Evolutionary conservation across 2,888 invertebrate species (phyloP).

Genomic region (Mongoloraphidia duomilia): DNA sequence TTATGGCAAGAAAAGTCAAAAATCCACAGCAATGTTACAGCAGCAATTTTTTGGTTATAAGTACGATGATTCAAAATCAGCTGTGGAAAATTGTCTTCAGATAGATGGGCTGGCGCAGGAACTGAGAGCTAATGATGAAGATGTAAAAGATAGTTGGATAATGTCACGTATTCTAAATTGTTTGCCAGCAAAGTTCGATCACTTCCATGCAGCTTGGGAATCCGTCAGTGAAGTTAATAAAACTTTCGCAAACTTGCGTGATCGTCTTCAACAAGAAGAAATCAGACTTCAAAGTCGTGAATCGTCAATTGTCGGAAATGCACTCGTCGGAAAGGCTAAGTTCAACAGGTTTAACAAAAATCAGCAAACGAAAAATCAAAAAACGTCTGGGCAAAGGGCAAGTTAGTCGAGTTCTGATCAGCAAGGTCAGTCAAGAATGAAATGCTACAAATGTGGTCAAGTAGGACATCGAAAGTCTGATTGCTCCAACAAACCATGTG

Average conservation of each 20-base stretch:
- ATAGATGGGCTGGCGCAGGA: not conserved
- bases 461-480: conserved; percentile 14
- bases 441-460: conserved; percentile 14
- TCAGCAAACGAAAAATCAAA: not conserved
- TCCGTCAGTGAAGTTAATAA: not conserved
- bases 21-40: not conserved
- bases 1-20: not conserved
- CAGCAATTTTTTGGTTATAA: not conserved
- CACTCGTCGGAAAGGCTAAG: not conserved
- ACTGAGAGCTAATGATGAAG: not conserved
- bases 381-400: not conserved
- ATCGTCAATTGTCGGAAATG: not conserved
- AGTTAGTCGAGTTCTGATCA: too few species aligned
- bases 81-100: not conserved
- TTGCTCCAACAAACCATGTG: conserved; percentile 14
- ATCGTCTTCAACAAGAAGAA: not conserved
- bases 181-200: not conserved
- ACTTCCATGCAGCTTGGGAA: not conserved
- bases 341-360: not conserved
- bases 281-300: not conserved
- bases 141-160: not conserved
- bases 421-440: not conserved
- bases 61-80: not conserved
- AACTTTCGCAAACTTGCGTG: not conserved
- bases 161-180: not conserved